These are phyloP conservation scores for Sciaenops ocellatus DNA, from an alignment of 2,797 vertebrate genomes.

Conservation along the genomic window DNA sequence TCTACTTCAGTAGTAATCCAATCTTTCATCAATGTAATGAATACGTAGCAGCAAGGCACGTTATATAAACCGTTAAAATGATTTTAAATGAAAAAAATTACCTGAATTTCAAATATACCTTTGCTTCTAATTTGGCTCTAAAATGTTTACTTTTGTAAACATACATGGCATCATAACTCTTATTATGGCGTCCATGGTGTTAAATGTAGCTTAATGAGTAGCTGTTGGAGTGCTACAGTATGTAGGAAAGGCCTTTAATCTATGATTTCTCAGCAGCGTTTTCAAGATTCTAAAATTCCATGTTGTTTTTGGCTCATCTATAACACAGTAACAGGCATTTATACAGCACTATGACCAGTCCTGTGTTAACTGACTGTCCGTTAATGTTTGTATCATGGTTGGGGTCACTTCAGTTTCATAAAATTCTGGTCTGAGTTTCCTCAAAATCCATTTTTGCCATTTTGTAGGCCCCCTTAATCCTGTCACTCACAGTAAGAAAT, in stretches of 20 bases:
- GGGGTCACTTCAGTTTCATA: slow-evolving; percentile 9
- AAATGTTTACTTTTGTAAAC: slow-evolving; percentile 16
- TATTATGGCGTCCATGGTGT: not conserved
- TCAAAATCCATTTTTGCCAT: not conserved
- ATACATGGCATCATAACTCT: not conserved
- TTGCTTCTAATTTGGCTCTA: slow-evolving; percentile 18
- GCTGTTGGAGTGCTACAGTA: not conserved
- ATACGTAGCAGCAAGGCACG: not conserved
- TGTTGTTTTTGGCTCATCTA: slow-evolving; percentile 15
- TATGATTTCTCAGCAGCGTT: not conserved
- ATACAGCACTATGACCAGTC: slow-evolving; percentile 20
- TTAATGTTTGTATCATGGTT: slow-evolving; percentile 22
- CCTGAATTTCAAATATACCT: not conserved
- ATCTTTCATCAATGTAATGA: slow-evolving; percentile 19
- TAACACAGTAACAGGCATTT: not conserved
- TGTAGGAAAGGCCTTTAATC: not conserved
- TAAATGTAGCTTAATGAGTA: not conserved
- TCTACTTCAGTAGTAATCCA: slow-evolving; percentile 35
- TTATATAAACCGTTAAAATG: not conserved
- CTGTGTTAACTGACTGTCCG: slow-evolving; percentile 4
- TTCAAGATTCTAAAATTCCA: slow-evolving; percentile 3
- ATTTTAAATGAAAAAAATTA: not conserved
- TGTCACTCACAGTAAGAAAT: not conserved
- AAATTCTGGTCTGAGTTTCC: not conserved
- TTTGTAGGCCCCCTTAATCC: not conserved